phyloP scores from a whole-genome alignment of 2,888 invertebrate species.

The Zygothrica quintamaculata region DNA sequence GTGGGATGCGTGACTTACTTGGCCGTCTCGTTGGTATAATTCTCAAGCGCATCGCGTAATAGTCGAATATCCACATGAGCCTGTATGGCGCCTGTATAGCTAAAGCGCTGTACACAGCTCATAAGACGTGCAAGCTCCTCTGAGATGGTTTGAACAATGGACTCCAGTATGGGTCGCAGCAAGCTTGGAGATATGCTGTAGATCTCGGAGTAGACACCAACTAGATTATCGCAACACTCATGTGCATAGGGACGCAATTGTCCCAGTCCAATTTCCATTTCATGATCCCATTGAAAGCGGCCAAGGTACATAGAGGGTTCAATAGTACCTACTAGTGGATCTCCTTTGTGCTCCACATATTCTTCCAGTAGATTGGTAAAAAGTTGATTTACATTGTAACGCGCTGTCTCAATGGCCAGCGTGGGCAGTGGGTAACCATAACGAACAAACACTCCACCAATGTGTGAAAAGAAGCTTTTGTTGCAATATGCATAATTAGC shows the following conservation, averaged over 20 bases:
- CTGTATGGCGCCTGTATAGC: slow-evolving; percentile 89
- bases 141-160: slow-evolving; percentile 95
- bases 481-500: slow-evolving; percentile 95
- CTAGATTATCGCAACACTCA: slow-evolving; percentile 92
- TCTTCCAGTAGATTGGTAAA: slow-evolving; percentile 88
- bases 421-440: slow-evolving; percentile 91
- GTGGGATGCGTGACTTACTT: too few relatives aligned
- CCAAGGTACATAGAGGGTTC: slow-evolving; percentile 98
- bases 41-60: slow-evolving; percentile 87
- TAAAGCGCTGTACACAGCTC: slow-evolving; percentile 90
- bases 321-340: slow-evolving; percentile 97
- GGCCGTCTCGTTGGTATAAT: slow-evolving; percentile 88
- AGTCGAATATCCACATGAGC: slow-evolving; percentile 91
- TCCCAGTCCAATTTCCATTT: slow-evolving; percentile 89
- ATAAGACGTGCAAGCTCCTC: slow-evolving; percentile 96
- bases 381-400: slow-evolving; percentile 86
- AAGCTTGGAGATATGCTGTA: slow-evolving; percentile 90
- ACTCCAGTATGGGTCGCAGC: slow-evolving; percentile 89
- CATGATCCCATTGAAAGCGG: slow-evolving; percentile 93
- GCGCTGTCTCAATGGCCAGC: slow-evolving; percentile 88
- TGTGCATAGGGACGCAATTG: slow-evolving; percentile 95
- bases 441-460: slow-evolving; percentile 87
- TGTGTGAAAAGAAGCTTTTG: slow-evolving; percentile 89
- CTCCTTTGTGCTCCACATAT: slow-evolving; percentile 95
- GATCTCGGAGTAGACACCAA: slow-evolving; percentile 85